Evolutionary conservation across 2,113 vertebrate species (phyloP).

Genomic region (Malaclemys terrapin): DNA sequence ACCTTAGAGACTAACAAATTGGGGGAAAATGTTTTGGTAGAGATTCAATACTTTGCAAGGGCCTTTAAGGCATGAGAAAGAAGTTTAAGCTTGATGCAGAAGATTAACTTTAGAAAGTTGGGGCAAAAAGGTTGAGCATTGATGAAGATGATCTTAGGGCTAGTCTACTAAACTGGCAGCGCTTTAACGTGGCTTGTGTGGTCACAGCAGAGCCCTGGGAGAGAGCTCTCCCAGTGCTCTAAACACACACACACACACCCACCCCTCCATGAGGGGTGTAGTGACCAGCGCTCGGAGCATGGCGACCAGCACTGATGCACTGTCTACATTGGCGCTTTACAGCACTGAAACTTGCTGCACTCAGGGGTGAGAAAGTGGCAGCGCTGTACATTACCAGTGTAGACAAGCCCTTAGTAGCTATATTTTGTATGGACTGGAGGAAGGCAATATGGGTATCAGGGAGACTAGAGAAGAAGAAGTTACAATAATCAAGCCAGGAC

Average conservation of each 20-base stretch:
- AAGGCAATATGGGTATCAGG: neutral
- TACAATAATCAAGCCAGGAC: neutral
- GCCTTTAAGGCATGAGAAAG: neutral
- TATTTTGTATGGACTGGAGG: neutral
- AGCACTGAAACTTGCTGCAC: too few relatives aligned
- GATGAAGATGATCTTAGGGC: neutral
- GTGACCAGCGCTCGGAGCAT: too few relatives aligned
- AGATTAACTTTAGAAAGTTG: neutral
- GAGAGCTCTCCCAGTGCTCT: too few relatives aligned
- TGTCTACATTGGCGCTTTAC: too few relatives aligned
- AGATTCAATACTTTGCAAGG: neutral
- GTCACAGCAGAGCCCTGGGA: too few relatives aligned
- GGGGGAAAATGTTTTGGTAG: neutral
- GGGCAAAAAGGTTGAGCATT: neutral
- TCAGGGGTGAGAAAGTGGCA: too few relatives aligned
- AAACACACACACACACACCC: too few relatives aligned
- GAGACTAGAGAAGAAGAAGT: neutral
- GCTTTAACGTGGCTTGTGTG: too few relatives aligned
- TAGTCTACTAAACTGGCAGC: neutral
- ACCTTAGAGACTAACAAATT: too few relatives aligned
- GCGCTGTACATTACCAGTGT: too few relatives aligned
- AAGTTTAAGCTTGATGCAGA: accelerated
- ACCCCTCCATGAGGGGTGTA: too few relatives aligned
- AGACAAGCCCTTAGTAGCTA: neutral
- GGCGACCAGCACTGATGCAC: too few relatives aligned